Evolutionary conservation across 2,797 vertebrate species (phyloP).

Genomic region (Rachycentron canadum): DNA sequence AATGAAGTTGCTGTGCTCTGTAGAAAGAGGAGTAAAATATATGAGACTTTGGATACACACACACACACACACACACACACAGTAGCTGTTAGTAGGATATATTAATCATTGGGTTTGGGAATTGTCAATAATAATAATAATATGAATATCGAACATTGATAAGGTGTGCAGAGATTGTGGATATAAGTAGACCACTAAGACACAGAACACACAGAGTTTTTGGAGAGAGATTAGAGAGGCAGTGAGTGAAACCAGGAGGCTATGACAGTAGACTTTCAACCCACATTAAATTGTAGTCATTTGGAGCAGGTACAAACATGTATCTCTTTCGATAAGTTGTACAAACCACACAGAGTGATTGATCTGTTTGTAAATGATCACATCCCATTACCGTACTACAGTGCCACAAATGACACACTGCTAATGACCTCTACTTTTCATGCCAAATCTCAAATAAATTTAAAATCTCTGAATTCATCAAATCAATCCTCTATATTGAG

Average conservation of each 20-base stretch:
- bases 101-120: not conserved
- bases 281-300: not conserved
- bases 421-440: not conserved
- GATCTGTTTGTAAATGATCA: not conserved
- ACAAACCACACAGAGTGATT: not conserved
- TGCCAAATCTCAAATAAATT: not conserved
- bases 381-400: not conserved
- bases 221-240: not conserved
- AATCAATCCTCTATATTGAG: not conserved
- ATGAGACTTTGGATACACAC: too few relatives aligned
- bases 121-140: not conserved
- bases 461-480: not conserved
- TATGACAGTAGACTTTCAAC: not conserved
- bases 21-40: not conserved
- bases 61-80: too few relatives aligned
- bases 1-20: not conserved
- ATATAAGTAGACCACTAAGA: not conserved
- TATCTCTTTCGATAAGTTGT: not conserved
- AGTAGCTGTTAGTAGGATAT: not conserved
- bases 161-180: not conserved
- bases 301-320: not conserved
- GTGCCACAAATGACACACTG: too few relatives aligned
- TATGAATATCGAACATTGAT: not conserved
- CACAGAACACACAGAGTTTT: not conserved
- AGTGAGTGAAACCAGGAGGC: not conserved